Evolutionary conservation across 2,113 vertebrate species (phyloP), one percentile per base, ranked within the genome.

Genomic region (Physeter macrocephalus): DNA sequence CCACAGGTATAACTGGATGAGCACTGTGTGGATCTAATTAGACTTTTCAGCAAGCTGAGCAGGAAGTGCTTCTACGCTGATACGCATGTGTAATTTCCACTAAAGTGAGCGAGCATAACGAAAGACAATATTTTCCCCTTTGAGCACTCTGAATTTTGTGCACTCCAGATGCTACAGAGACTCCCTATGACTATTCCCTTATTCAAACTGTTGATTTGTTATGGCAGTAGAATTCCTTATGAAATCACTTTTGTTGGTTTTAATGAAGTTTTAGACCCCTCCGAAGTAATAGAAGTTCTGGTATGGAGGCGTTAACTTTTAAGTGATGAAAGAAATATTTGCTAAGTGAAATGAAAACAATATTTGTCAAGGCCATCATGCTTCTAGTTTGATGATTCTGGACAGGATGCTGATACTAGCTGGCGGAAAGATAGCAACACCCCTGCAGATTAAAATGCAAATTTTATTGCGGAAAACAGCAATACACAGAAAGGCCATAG

Each of bases 391-490:
- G 88, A 97, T 96, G 34, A 12, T 95, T 96, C 84, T 96, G 94
- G 66, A 96, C 52, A 93, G 80, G 77, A 86, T 93, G 36, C 43
- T 97, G 92, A 84, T 88, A 74, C 17, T 93, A 75, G 81, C 64
- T 95, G 94, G 95, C 64, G 95, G 62, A 89, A 93, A 52, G 89
- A 39, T 15, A 91, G 31, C 81, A 97, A 96, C 57, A 90, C 15
- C 31, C 10, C 77, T 94, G 43, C 36, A 97, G 95, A 98, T 81
- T 95, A 97, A 97, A 98, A 97, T 96, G 52, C 90, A 97, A 97
- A 98, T 98, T 95, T 96, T 89, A 96, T 95, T 94, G 95, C 77
- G 23, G 95, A 95, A 98, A 94, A 15, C 46, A 94, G 69, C 54
- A 97, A 92, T 90, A 36, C 46, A 54, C 41, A 92, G 80, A 95